These are phyloP conservation scores for Centrocercus urophasianus DNA, from an alignment of 2,113 vertebrate genomes.

Conservation along the genomic window DNA sequence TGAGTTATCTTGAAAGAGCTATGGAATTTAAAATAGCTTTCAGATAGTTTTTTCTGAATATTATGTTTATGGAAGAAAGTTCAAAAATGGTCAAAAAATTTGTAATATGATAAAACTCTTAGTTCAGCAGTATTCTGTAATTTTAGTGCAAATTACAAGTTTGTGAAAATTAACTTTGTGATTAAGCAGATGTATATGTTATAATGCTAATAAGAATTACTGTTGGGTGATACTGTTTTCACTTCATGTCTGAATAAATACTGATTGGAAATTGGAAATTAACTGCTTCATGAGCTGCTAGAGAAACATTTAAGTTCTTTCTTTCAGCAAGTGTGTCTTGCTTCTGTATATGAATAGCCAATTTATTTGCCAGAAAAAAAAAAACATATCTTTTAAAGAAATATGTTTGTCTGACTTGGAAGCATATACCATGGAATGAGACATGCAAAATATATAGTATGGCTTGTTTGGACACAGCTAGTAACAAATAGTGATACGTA, in stretches of 20 bases:
- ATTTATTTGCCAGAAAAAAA: background rate
- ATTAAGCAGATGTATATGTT: background rate
- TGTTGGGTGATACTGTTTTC: background rate
- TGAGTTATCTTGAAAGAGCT: background rate
- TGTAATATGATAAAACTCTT: background rate
- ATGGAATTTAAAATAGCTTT: background rate
- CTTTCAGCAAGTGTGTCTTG: background rate
- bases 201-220: background rate
- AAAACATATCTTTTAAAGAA: background rate
- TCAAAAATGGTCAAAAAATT: background rate
- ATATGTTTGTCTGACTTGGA: background rate
- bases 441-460: accelerated
- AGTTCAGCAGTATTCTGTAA: background rate
- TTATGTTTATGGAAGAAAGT: background rate
- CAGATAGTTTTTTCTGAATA: background rate
- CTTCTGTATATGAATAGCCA: background rate
- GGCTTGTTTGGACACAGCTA: background rate
- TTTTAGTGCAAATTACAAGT: background rate
- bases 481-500: background rate
- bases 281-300: background rate
- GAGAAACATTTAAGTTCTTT: background rate
- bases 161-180: background rate
- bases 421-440: background rate
- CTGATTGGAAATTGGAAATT: background rate
- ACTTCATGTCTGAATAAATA: background rate